Percentiles rank a stretch among this genome's conserved stretches.
These are phyloP conservation scores for Pandemis corylana DNA, from an alignment of 2,888 invertebrate species.

Conservation along the genomic window DNA sequence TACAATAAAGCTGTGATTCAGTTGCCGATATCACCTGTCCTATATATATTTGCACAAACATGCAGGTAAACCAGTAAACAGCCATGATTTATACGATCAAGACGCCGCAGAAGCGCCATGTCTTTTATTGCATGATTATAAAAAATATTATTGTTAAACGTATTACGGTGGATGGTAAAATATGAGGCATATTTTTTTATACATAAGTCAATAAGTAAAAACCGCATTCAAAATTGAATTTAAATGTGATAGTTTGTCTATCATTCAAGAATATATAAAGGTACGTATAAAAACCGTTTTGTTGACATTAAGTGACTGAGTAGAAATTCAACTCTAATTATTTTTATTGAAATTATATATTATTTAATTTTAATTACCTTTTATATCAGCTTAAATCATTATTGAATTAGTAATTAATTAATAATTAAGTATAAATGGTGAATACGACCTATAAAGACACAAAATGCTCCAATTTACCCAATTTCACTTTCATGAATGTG, in stretches of 20 bases:
- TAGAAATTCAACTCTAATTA: no score
- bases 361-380: not conserved
- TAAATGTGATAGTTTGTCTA: not conserved
- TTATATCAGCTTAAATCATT: no score
- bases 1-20: constrained; percentile 6
- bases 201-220: not conserved
- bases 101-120: constrained; percentile 45
- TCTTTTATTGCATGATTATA: constrained; percentile 47
- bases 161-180: constrained; percentile 31
- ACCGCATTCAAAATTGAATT: not conserved
- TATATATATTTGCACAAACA: constrained; percentile 28
- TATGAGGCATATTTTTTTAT: constrained; percentile 19
- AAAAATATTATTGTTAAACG: constrained; percentile 47
- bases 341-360: no score
- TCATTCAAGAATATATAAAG: no score
- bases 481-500: no score
- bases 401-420: no score
- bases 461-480: no score
- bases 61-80: constrained; percentile 43
- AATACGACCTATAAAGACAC: no score
- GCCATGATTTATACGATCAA: constrained; percentile 48
- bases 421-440: no score
- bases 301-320: no score
- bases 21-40: not conserved
- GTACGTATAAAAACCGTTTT: no score